These are phyloP conservation scores for Pseudopodoces humilis DNA, from an alignment of 2,113 vertebrate species.

Conservation along the genomic window DNA sequence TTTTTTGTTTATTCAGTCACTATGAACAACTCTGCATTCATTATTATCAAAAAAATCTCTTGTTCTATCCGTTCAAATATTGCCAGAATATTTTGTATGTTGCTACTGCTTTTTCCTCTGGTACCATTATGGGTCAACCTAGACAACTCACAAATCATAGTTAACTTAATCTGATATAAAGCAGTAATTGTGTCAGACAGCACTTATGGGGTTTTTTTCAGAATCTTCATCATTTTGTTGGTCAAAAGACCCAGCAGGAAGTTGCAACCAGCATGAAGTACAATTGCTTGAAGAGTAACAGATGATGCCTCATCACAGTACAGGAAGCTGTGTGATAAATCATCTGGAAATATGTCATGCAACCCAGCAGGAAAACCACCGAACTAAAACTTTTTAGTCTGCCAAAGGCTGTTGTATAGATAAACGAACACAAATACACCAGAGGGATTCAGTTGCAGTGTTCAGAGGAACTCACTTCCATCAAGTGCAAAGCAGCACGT, in stretches of 20 bases:
- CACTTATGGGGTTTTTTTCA: background rate
- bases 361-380: background rate
- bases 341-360: constrained; percentile 8
- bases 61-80: background rate
- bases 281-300: constrained; percentile 35
- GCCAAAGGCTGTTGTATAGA: background rate
- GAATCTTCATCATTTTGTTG: background rate
- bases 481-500: background rate
- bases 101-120: background rate
- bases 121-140: background rate
- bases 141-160: background rate
- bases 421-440: background rate
- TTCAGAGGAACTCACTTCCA: background rate
- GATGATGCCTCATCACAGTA: constrained; percentile 3
- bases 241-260: constrained; percentile 5
- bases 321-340: background rate
- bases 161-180: background rate
- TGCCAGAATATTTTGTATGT: background rate
- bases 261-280: background rate
- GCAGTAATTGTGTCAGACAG: background rate
- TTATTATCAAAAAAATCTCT: background rate
- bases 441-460: background rate
- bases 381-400: background rate
- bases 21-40: background rate
- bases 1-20: background rate